Conservation (phyloP, 2,888 invertebrate species). For the Labia minor region DNA sequence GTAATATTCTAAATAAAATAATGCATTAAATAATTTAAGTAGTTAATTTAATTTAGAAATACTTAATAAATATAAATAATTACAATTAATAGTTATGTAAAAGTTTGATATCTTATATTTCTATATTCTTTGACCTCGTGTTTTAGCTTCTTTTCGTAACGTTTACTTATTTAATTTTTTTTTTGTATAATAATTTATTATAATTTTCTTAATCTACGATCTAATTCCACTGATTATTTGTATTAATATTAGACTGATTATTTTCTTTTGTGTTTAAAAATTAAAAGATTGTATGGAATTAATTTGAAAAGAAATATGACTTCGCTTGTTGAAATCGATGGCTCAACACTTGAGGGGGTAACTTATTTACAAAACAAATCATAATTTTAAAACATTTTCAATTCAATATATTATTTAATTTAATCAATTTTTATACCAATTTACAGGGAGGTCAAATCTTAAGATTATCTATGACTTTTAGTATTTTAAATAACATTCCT, state of each 20-base stretch:
- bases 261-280: background rate
- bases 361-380: background rate
- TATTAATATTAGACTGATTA: background rate
- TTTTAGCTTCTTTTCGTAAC: no score
- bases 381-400: background rate
- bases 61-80: no score
- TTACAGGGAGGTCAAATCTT: constrained; percentile 82
- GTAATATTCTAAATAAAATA: no score
- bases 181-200: no score
- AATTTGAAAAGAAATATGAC: background rate
- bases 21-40: no score
- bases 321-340: background rate
- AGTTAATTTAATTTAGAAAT: no score
- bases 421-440: constrained; percentile 20
- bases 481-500: constrained; percentile 61
- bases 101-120: no score
- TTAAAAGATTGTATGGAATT: background rate
- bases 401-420: background rate
- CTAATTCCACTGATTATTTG: background rate
- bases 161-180: no score
- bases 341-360: background rate
- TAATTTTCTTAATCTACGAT: background rate
- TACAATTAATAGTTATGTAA: no score
- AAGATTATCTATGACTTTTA: constrained; percentile 66
- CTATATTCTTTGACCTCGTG: no score